Conservation (phyloP, 2,888 invertebrate genomes). For the Cremastobaeus sp. region DNA sequence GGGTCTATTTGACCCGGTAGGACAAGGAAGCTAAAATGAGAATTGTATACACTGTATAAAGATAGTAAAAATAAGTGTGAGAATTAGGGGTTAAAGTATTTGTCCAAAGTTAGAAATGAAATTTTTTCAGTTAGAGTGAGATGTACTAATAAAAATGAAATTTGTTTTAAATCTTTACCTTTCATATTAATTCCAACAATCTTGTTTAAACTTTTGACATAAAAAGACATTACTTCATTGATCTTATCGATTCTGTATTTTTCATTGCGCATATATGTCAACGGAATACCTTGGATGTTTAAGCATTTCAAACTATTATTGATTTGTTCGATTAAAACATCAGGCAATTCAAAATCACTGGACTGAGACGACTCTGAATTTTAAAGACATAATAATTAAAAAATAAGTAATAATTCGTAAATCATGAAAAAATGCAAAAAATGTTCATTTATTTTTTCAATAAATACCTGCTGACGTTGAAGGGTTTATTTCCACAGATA, state of each 20-base stretch:
- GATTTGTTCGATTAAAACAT: conserved; percentile 6
- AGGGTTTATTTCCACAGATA: conserved; percentile 1
- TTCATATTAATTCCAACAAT: conserved; percentile 2
- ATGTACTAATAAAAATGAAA: neutral
- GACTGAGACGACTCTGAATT: too few species aligned
- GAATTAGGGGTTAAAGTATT: too few species aligned
- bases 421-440: neutral
- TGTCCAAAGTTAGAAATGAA: too few species aligned
- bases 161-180: neutral
- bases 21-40: too few species aligned
- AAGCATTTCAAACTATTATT: conserved; percentile 15
- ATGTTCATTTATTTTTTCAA: neutral
- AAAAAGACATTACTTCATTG: conserved; percentile 14
- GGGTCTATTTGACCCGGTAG: too few species aligned
- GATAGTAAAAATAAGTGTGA: too few species aligned
- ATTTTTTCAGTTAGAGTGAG: neutral
- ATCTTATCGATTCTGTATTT: conserved; percentile 14
- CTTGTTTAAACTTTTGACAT: conserved; percentile 13
- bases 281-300: conserved; percentile 3
- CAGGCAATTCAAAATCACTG: too few species aligned
- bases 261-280: conserved; percentile 14
- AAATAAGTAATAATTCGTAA: neutral
- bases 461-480: neutral
- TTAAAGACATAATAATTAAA: neutral
- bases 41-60: too few species aligned